Evolutionary conservation across 1,140 invertebrate species (phyloP), one percentile per base, ranked within the genome.

Genomic region (Thrips palmi): DNA sequence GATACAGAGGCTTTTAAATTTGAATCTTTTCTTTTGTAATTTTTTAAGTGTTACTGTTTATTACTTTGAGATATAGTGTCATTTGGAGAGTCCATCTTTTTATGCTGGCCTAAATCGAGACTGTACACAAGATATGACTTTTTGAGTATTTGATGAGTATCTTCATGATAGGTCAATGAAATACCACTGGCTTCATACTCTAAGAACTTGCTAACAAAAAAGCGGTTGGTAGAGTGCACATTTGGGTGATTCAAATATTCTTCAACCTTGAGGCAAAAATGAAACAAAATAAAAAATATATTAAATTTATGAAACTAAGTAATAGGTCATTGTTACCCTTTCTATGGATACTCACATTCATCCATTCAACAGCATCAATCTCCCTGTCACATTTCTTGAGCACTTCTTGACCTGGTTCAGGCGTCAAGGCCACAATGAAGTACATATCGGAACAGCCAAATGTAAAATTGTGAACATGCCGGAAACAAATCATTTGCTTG

Each of bases 361-460:
- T 87, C 87, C 87, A 93, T 47, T 65, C 52, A 44, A 77, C 79
- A 15, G 71, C 67, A 1, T 60, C 62, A 12, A 91, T 74, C 62
- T 93, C 86, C 44, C 67, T 60, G 11, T 72, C 58, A 48, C 80
- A 82, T 43, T 69, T 65, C 29, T 55, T 57, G 27, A 88, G 77
- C 6, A 72, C 59, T 12, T 62, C 53, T 21, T 68, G 70, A 1
- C 66, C 37, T 1, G 86, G 80, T 45, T 61, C 70, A n/a, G n/a
- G n/a, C n/a, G n/a, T n/a, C 45, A 91, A 60, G 44, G 69, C 67
- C 4, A 82, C 67, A 1, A 89, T 63, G 29, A 81, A 66, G 50
- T 88, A 92, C 33, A 89, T 71, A 53, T 88, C 86, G 1, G 79
- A 86, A 51, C 84, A 89, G 4, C 65, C 71, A 54, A 78, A 89